Conservation (phyloP, 2,888 invertebrate species). For the Argyresthia albistria region DNA sequence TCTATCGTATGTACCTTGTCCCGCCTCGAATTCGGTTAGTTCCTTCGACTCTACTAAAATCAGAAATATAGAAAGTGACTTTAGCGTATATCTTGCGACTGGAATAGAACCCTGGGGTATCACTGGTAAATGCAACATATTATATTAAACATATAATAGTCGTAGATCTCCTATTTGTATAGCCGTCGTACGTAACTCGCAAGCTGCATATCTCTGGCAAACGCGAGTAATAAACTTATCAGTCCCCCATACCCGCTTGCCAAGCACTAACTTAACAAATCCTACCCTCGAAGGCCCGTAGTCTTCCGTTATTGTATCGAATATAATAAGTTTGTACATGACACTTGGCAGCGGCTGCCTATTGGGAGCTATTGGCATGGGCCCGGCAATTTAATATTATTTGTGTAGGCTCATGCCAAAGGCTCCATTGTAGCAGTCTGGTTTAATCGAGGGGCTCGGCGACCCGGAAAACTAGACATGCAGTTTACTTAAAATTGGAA, state of each 20-base stretch:
- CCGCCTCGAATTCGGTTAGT: too few relatives aligned
- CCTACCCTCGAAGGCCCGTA: background rate
- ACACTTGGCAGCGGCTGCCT: constrained; percentile 5
- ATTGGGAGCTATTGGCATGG: constrained; percentile 56
- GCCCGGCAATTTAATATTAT: constrained; percentile 65
- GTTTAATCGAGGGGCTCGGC: constrained; percentile 38
- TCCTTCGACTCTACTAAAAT: background rate
- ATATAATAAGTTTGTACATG: constrained; percentile 7
- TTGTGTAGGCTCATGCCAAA: constrained; percentile 59
- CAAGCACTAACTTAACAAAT: constrained; percentile 1
- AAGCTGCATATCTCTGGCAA: background rate
- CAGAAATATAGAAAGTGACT: background rate
- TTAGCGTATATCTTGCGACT: too few relatives aligned
- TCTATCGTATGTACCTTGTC: too few relatives aligned
- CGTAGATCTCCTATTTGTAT: too few relatives aligned
- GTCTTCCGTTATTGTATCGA: constrained; percentile 8
- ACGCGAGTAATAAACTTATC: background rate
- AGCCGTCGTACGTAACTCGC: background rate
- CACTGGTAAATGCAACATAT: too few relatives aligned
- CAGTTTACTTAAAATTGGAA: background rate
- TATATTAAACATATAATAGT: too few relatives aligned
- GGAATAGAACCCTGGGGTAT: too few relatives aligned
- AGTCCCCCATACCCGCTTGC: constrained; percentile 1
- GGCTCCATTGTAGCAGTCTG: constrained; percentile 13
- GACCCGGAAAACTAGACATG: constrained; percentile 37